Conservation (phyloP, 2,797 vertebrate species). For the Sebastes matsubarae region DNA sequence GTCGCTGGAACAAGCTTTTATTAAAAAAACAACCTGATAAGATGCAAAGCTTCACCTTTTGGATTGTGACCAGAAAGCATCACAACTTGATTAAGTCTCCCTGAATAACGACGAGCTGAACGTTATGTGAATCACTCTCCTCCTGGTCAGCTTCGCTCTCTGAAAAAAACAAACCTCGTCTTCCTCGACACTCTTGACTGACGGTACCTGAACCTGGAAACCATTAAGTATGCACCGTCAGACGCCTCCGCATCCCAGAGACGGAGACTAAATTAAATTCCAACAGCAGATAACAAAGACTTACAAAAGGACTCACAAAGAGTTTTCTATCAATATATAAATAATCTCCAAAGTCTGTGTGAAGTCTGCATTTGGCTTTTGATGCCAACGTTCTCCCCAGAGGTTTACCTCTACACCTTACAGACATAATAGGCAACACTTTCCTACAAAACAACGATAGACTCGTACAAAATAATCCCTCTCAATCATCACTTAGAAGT, state of each 20-base stretch:
- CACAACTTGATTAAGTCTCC: constrained; percentile 17
- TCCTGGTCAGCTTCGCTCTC: constrained; percentile 10
- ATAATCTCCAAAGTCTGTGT: background rate
- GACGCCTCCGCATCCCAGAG: background rate
- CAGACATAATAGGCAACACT: no score
- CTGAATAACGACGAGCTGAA: constrained; percentile 25
- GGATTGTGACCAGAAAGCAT: constrained; percentile 12
- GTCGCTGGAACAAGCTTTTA: constrained; percentile 6
- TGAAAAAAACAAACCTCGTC: background rate
- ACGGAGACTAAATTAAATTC: constrained; percentile 31
- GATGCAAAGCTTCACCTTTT: constrained; percentile 22
- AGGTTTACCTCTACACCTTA: background rate
- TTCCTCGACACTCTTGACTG: background rate
- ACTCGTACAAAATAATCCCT: no score
- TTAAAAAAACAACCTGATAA: constrained; percentile 22
- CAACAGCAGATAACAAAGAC: constrained; percentile 11
- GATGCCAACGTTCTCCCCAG: background rate
- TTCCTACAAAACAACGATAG: no score
- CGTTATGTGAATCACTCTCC: constrained; percentile 1
- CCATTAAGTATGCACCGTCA: constrained; percentile 1
- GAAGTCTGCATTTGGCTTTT: constrained; percentile 2
- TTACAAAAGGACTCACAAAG: constrained; percentile 17
- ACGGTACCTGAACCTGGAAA: constrained; percentile 1
- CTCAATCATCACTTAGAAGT: no score
- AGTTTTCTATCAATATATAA: background rate